Conservation (phyloP, 2,797 vertebrate genomes). For the Mastacembelus armatus region DNA sequence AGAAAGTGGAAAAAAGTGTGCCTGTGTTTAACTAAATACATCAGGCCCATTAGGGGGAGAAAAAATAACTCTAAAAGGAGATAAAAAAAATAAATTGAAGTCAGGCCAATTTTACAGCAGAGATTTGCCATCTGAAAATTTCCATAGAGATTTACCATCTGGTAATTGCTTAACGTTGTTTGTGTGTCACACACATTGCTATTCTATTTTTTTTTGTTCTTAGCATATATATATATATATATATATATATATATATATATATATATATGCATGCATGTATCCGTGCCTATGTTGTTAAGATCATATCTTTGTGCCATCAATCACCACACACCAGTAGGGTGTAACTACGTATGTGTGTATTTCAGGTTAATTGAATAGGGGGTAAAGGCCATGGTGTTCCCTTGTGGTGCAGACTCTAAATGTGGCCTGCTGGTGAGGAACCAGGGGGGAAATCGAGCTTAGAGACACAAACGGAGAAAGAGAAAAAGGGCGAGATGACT, state of each 20-base stretch:
- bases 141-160: constrained; percentile 41
- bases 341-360: constrained; percentile 43
- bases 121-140: constrained; percentile 51
- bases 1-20: constrained; percentile 30
- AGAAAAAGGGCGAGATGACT: constrained; percentile 57
- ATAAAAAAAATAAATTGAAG: constrained; percentile 53
- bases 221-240: background rate
- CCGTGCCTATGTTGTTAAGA: constrained; percentile 26
- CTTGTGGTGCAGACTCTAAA: constrained; percentile 61
- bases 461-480: constrained; percentile 29
- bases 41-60: constrained; percentile 14
- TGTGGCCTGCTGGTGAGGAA: constrained; percentile 57
- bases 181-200: background rate
- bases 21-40: constrained; percentile 63
- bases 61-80: too few species aligned
- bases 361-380: constrained; percentile 73
- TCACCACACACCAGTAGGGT: constrained; percentile 45
- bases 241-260: background rate
- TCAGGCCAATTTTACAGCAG: constrained; percentile 50
- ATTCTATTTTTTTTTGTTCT: background rate
- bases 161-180: constrained; percentile 55
- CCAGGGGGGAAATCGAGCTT: constrained; percentile 60
- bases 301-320: constrained; percentile 33
- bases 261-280: background rate
- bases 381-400: constrained; percentile 62